Evolutionary conservation across 2,888 invertebrate genomes (phyloP), one percentile per base, ranked within the genome.

Genomic region (Plagiodera versicolora): DNA sequence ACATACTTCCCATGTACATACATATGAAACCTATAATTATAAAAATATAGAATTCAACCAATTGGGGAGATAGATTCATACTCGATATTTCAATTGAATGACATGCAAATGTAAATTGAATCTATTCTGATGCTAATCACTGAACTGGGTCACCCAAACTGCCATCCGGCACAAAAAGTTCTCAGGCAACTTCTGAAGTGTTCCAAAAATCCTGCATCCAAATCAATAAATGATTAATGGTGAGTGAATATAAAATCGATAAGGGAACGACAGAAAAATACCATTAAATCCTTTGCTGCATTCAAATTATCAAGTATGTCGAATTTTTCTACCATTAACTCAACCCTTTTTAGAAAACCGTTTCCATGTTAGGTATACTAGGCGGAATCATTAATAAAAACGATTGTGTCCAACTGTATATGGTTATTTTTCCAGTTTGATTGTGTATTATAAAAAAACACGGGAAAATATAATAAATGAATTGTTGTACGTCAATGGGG

Each of bases 381-480:
- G 49, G 49, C 55, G 19, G 46, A 58, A 66, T 64, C 66, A 66
- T 66, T 66, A 66, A 64, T 66, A 64, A 66, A 59, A 66, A 64
- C 61, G 47, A 60, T 49, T 56, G 55, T 50, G 48, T 53, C 55
- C 32, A 19, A 54, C 53, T 59, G 56, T 58, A 55, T 67, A 64
- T 61, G 67, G 63, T 65, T 67, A 56, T 61, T 67, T 67, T 67
- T 67, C 67, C 67, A 65, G 63, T 67, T 67, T 60, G 63, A 65
- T 65, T 55, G 67, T 67, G 63, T 63, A 65, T 58, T 67, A 60
- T 60, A 67, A 61, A 63, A 63, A 60, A 67, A 58, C 60, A 44
- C 30, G 50, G 57, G 60, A 59, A 60, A 65, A 60, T 57, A 59
- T 64, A 64, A 67, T 64, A 65, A 67, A 67, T 65, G 67, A 65